Evolutionary conservation across 2,113 vertebrate genomes (phyloP).

Genomic region (Poeciliopsis occidentalis): DNA sequence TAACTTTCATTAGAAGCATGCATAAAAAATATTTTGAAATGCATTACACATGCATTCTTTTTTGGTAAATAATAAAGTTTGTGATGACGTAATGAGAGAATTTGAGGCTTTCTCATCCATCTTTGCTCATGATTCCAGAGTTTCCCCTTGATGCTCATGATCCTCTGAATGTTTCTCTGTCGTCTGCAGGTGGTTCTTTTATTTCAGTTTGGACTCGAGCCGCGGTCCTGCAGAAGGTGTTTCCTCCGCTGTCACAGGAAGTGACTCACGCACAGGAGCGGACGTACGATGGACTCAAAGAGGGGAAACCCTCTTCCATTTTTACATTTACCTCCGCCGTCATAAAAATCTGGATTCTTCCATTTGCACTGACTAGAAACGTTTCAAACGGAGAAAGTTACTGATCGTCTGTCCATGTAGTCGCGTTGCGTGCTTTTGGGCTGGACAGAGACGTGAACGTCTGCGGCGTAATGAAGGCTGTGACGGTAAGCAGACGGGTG

Average conservation of each 20-base stretch:
- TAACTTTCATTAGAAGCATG: background rate
- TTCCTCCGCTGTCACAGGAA: too few relatives aligned
- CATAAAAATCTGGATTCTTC: slow-evolving; percentile 28
- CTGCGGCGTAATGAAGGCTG: slow-evolving; percentile 4
- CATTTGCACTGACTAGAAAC: slow-evolving; percentile 4
- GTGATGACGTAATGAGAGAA: too few relatives aligned
- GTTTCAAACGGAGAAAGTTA: background rate
- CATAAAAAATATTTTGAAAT: too few relatives aligned
- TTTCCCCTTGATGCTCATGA: background rate
- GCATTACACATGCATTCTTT: background rate
- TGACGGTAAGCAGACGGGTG: slow-evolving; percentile 21
- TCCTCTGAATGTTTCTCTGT: background rate
- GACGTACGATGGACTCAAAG: background rate
- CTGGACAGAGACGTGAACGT: slow-evolving; percentile 3
- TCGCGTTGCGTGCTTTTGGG: slow-evolving; percentile 15
- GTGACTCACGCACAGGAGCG: background rate
- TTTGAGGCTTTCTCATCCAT: background rate
- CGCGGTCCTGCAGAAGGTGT: slow-evolving; percentile 76
- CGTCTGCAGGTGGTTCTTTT: background rate
- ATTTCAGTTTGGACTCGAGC: background rate
- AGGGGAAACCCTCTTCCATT: background rate
- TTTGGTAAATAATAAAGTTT: background rate
- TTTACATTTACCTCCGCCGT: background rate
- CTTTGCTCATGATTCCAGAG: background rate
- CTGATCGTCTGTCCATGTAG: background rate